Conservation (phyloP, 2,113 vertebrate species). For the Gracilinanus agilis region DNA sequence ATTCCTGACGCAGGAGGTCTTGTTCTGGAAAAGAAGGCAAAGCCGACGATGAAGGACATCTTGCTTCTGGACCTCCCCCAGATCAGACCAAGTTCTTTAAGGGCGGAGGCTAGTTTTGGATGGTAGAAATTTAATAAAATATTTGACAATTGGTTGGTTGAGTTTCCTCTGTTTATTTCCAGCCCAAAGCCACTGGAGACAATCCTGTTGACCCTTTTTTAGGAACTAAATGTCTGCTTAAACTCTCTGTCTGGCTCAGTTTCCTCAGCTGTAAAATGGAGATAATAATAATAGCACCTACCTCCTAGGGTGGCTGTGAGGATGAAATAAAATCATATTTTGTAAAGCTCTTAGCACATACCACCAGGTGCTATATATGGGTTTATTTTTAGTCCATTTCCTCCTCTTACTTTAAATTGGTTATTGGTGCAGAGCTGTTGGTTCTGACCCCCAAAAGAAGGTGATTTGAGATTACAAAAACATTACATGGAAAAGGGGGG, state of each 20-base stretch:
- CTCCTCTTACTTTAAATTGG: background rate
- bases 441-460: background rate
- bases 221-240: background rate
- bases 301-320: background rate
- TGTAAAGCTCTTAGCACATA: too few species aligned
- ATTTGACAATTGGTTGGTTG: background rate
- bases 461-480: background rate
- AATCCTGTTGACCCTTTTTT: background rate
- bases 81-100: background rate
- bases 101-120: too few species aligned
- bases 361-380: too few species aligned
- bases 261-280: background rate
- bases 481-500: background rate
- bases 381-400: too few species aligned
- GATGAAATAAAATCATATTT: background rate
- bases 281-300: background rate
- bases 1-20: conserved; percentile 97
- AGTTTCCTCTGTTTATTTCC: too few species aligned
- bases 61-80: rapidly evolving
- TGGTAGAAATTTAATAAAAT: background rate
- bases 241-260: rapidly evolving
- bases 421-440: background rate
- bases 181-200: background rate
- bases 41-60: background rate
- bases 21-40: conserved; percentile 89